Evolutionary conservation across 2,888 invertebrate species (phyloP), one percentile per base, ranked within the genome.

Genomic region (Girardia tigrina): DNA sequence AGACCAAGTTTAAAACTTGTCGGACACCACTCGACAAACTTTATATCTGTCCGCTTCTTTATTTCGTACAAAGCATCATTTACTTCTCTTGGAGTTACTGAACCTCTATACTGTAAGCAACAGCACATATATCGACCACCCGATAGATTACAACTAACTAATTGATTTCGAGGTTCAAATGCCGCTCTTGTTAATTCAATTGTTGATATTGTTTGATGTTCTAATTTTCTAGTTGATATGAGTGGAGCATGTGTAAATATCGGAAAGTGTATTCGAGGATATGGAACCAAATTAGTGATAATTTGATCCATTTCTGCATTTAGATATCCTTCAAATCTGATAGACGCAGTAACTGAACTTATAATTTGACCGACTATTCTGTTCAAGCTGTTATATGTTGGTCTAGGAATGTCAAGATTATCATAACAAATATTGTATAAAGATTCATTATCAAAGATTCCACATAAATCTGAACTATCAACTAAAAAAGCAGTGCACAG

Each of bases 381-480:
- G 28, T 75, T 75, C 26, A 76, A 20, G 20, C 26, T 26, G 4
- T 16, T 75, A 27, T 76, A 75, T 26, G 73, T 75, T 16, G 75
- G 75, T 4, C 74, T 26, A 4, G 75, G 28, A 4, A 36, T 26
- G 27, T 76, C 42, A 28, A 75, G 73, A 1, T 28, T 29, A 36
- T 42, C n/a, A 14, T 26, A 42, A 75, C 75, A 75, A 29, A 75
- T 75, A 75, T 75, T n/a, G 29, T 75, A 75, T 27, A 75, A 42
- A 16, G 75, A n/a, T 23, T 75, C 80, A 75, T 79, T 79, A 42
- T 79, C 79, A 20, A 78, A 72, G 56, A 78, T 74, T 74, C 77
- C 74, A 26, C 92, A 91, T 85, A 92, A 92, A 87, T 93, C 92
- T 0, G 91, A 91, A 85, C 92, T 92, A 85, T 92, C 92, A n/a